phyloP scores from a whole-genome alignment of 2,888 invertebrate genomes.

The Chymomyza caudatula region DNA sequence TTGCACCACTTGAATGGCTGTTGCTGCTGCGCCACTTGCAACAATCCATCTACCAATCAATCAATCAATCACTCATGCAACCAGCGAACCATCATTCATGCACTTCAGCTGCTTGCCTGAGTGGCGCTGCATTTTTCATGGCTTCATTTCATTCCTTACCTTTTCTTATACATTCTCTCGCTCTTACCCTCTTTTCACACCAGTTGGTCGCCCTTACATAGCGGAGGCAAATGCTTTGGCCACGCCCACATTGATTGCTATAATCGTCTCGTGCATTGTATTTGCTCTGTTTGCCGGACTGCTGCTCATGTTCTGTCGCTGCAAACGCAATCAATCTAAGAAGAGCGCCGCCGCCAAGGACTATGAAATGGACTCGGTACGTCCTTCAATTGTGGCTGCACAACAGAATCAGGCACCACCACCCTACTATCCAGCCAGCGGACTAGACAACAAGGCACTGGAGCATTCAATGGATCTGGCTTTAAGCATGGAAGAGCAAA shows the following conservation, averaged over 20 bases:
- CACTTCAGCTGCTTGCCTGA: slow-evolving; percentile 49
- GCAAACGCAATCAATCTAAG: slow-evolving; percentile 88
- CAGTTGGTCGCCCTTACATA: slow-evolving; percentile 90
- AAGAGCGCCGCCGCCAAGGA: slow-evolving; percentile 90
- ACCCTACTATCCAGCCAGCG: slow-evolving; percentile 91
- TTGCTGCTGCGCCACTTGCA: slow-evolving; percentile 20
- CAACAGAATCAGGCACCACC: slow-evolving; percentile 92
- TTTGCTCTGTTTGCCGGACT: slow-evolving; percentile 87
- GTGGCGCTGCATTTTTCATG: slow-evolving; percentile 65
- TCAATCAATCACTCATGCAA: slow-evolving; percentile 47
- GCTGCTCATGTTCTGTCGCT: slow-evolving; percentile 90
- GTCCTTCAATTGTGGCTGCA: slow-evolving; percentile 88
- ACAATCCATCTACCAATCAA: slow-evolving; percentile 26
- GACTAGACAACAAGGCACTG: slow-evolving; percentile 93
- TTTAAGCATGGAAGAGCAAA: slow-evolving; percentile 89
- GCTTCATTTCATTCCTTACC: slow-evolving; percentile 54
- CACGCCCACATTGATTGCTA: slow-evolving; percentile 87
- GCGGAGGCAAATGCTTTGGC: slow-evolving; percentile 87
- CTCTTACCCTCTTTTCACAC: slow-evolving; percentile 28
- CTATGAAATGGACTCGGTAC: slow-evolving; percentile 93
- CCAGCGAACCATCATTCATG: slow-evolving; percentile 32
- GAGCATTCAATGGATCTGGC: slow-evolving; percentile 93
- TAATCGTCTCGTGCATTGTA: slow-evolving; percentile 89
- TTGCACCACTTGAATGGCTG: slow-evolving; percentile 54
- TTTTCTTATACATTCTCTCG: slow-evolving; percentile 4